phyloP scores from a whole-genome alignment of 92 coral and sea anemone genomes.

The Umimayanthus kanabou region DNA sequence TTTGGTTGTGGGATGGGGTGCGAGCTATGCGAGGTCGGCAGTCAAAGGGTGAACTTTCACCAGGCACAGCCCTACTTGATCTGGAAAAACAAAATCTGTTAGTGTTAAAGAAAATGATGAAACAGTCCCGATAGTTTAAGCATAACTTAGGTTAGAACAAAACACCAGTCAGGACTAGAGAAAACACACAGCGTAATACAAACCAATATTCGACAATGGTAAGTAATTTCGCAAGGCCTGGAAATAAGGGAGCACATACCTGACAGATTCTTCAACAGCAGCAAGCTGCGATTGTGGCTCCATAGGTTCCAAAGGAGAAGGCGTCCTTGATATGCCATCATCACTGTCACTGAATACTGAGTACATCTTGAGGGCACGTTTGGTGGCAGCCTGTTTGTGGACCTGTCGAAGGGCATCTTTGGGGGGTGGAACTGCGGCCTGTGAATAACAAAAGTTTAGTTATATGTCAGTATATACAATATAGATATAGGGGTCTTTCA shows the following conservation, averaged over 20 bases:
- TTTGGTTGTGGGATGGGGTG: slow-evolving; percentile 77
- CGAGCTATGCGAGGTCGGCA: slow-evolving; percentile 93
- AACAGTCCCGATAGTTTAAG: too few species aligned
- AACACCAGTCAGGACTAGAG: neutral
- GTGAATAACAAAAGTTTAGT: neutral
- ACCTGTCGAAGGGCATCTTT: slow-evolving; percentile 74
- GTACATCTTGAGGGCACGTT: slow-evolving; percentile 70
- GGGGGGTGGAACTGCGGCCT: slow-evolving; percentile 61
- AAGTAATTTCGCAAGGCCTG: neutral
- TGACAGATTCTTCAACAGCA: slow-evolving; percentile 49
- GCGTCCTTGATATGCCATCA: slow-evolving; percentile 62
- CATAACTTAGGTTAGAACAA: neutral
- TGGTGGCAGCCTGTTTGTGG: slow-evolving; percentile 80
- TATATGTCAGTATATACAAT: neutral
- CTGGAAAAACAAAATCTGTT: slow-evolving; percentile 5
- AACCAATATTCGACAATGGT: too few species aligned
- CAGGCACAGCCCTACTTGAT: slow-evolving; percentile 42
- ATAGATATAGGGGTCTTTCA: too few species aligned
- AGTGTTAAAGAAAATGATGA: too few species aligned
- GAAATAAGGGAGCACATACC: slow-evolving; percentile 27
- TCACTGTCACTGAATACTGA: slow-evolving; percentile 77
- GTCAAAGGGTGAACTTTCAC: slow-evolving; percentile 88
- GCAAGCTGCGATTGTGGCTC: slow-evolving; percentile 26
- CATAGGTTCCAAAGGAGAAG: slow-evolving; percentile 60
- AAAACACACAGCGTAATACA: neutral